Conservation (phyloP, 2,797 vertebrate species). For the Xerus rutilus region DNA sequence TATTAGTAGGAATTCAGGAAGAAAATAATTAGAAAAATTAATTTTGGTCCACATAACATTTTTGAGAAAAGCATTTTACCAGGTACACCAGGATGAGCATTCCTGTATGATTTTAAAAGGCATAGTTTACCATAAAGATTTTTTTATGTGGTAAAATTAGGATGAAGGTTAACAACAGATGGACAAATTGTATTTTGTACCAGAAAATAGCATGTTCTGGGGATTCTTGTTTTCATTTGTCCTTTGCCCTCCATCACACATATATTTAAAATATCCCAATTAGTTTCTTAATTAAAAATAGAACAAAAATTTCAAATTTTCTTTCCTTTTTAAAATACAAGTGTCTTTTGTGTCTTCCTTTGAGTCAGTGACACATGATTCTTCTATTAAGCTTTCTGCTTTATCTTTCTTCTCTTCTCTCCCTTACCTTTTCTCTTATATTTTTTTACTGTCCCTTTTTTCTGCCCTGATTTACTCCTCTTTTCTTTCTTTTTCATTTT, state of each 20-base stretch:
- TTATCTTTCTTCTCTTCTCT: background rate
- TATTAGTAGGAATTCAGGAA: background rate
- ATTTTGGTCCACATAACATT: background rate
- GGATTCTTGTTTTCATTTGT: background rate
- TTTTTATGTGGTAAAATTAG: background rate
- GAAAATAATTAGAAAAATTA: slow-evolving; percentile 9
- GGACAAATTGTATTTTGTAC: accelerated
- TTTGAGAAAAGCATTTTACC: background rate
- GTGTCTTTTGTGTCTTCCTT: background rate
- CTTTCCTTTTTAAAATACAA: background rate
- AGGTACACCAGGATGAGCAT: background rate
- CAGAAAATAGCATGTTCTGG: background rate
- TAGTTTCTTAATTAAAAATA: background rate
- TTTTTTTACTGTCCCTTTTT: background rate
- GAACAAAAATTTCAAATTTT: background rate
- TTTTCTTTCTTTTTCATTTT: background rate
- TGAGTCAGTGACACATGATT: background rate
- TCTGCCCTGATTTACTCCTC: background rate
- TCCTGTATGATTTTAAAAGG: slow-evolving; percentile 9
- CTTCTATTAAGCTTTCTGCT: background rate
- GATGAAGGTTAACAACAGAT: background rate
- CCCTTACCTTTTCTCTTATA: background rate
- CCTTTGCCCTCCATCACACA: background rate
- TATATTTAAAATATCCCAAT: background rate
- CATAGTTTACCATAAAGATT: background rate